phyloP scores from a whole-genome alignment of 2,113 vertebrate genomes.

The Turnix velox region DNA sequence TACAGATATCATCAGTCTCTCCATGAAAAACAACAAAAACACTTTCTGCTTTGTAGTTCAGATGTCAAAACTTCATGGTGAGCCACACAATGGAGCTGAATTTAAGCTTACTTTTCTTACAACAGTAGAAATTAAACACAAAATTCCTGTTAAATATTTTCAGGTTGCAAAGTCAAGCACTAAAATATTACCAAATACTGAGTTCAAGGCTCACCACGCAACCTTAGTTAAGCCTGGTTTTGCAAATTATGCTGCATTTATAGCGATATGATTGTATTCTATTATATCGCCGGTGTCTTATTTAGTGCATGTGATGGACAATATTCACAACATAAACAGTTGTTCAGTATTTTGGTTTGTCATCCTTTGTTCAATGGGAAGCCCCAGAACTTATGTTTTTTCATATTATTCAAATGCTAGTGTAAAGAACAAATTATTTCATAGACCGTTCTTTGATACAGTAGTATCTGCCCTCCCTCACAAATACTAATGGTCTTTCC shows the following conservation, averaged over 20 bases:
- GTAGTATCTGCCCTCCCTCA: background rate
- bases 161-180: background rate
- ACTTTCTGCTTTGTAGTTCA: background rate
- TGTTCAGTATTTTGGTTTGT: background rate
- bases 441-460: background rate
- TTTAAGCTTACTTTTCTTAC: background rate
- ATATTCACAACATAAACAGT: background rate
- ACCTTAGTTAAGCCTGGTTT: background rate
- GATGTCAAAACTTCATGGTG: background rate
- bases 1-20: background rate
- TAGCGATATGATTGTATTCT: background rate
- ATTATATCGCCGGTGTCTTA: background rate
- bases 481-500: background rate
- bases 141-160: background rate
- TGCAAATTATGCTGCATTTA: background rate
- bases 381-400: background rate
- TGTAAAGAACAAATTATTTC: background rate
- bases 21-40: background rate
- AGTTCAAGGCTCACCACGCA: background rate
- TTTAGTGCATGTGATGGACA: background rate
- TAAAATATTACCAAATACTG: background rate
- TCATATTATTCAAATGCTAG: background rate
- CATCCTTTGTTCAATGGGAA: background rate
- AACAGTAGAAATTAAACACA: background rate
- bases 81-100: background rate